These are phyloP conservation scores for Ischnus inquisitorius DNA, from an alignment of 2,888 invertebrate species.

Conservation along the genomic window DNA sequence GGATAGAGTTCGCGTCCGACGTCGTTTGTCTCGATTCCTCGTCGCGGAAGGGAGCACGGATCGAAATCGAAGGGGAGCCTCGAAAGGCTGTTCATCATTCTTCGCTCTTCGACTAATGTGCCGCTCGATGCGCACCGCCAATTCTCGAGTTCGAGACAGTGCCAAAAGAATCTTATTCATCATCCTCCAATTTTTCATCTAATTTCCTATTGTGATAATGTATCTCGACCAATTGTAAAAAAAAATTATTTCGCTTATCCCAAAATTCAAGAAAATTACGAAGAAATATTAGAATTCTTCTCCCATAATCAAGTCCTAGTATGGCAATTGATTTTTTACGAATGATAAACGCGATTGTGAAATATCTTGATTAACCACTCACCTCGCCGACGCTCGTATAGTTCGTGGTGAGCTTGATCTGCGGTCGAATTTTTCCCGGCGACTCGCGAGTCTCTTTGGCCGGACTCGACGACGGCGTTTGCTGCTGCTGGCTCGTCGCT, in stretches of 20 bases:
- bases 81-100: too few species aligned
- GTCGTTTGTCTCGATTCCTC: background rate
- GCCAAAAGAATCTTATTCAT: too few species aligned
- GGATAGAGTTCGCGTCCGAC: background rate
- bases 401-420: constrained; percentile 83
- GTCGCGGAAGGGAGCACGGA: background rate
- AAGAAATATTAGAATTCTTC: background rate
- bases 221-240: too few species aligned
- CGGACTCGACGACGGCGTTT: constrained; percentile 55
- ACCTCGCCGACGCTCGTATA: constrained; percentile 83
- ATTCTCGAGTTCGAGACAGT: too few species aligned
- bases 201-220: too few species aligned
- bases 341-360: background rate
- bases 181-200: too few species aligned
- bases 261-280: background rate
- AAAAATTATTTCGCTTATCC: too few species aligned
- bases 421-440: constrained; percentile 83
- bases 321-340: background rate
- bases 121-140: too few species aligned
- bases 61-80: background rate
- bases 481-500: constrained; percentile 56
- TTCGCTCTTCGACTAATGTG: too few species aligned
- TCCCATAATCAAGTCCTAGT: background rate
- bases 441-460: constrained; percentile 83
- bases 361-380: constrained; percentile 70